Conservation (phyloP, 1,140 invertebrate genomes). For the Aphaenogaster rudis region DNA sequence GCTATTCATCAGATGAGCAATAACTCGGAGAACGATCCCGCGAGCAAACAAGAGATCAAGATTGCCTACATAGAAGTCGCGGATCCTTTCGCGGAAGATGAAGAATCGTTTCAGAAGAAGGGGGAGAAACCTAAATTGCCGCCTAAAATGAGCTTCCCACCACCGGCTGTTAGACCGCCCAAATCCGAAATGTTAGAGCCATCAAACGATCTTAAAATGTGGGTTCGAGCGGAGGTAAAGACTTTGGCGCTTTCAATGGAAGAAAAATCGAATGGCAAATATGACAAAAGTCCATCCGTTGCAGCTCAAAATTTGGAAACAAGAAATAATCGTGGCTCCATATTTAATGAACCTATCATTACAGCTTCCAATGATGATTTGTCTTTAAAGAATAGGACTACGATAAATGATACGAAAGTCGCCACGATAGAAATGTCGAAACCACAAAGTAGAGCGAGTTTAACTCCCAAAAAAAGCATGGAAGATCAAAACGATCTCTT, state of each 20-base stretch:
- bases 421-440: conserved; percentile 21
- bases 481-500: conserved; percentile 80
- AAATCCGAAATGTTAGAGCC: conserved; percentile 77
- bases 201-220: conserved; percentile 81
- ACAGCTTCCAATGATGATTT: not conserved
- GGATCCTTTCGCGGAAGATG: conserved; percentile 80
- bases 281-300: conserved; percentile 30
- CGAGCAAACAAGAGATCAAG: conserved; percentile 78
- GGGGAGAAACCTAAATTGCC: conserved; percentile 67
- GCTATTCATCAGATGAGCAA: conserved; percentile 57
- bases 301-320: not conserved
- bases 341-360: conserved; percentile 12
- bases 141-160: conserved; percentile 66
- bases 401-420: not conserved
- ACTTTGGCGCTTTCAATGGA: conserved; percentile 62
- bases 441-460: not conserved
- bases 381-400: not conserved
- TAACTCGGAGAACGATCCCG: conserved; percentile 2
- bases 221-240: conserved; percentile 79
- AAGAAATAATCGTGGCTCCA: not conserved
- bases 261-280: conserved; percentile 22
- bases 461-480: conserved; percentile 47
- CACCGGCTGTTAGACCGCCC: conserved; percentile 54
- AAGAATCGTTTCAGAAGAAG: conserved; percentile 52
- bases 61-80: conserved; percentile 85